Evolutionary conservation across 1,140 invertebrate species (phyloP), one percentile per base, ranked within the genome.

Genomic region (Leucophenga varia): DNA sequence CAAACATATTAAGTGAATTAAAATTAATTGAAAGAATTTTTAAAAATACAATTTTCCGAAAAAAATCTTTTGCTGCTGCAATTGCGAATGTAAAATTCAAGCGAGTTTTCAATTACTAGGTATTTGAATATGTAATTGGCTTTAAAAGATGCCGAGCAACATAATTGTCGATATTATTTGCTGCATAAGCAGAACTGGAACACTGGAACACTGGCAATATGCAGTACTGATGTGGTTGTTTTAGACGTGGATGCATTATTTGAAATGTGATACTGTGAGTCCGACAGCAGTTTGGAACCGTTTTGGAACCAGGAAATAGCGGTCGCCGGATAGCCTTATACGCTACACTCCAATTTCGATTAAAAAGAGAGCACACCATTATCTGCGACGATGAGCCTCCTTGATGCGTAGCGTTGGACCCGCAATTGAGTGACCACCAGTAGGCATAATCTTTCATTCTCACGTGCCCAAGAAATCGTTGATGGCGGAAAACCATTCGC

Each of bases 291-390:
- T 35, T 80, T 74, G 31, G 80, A 61, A 25, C 80, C 81, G 56
- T 87, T 84, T 59, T 88, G 87, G 4, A 83, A 52, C 88, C 88
- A 90, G 8, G 78, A 72, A 13, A 90, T 86, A 1, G 84, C 82
- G 7, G 87, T 86, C 22, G 85, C 83, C 22, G 88, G 88, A 72
- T 87, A 90, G 1, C 87, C 87, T 64, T 88, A 85, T 0, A 90
- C 81, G 44, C 86, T 84, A 60, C 88, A 91, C 54, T 88, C 85
- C 18, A 91, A 61, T 67, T 90, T 87, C 81, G 87, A 86, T 52
- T 89, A 86, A 59, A 86, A 89, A 42, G 86, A 84, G 2, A 89
- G 59, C n/a, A 90, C 86, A 34, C 79, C 85, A 72, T 93, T 93
- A 64, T 91, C 86, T 25, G 89, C 89, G 3, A 90, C 88, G 88